These are phyloP conservation scores for Tinamus major DNA, from an alignment of 2,797 vertebrate species.

Conservation along the genomic window DNA sequence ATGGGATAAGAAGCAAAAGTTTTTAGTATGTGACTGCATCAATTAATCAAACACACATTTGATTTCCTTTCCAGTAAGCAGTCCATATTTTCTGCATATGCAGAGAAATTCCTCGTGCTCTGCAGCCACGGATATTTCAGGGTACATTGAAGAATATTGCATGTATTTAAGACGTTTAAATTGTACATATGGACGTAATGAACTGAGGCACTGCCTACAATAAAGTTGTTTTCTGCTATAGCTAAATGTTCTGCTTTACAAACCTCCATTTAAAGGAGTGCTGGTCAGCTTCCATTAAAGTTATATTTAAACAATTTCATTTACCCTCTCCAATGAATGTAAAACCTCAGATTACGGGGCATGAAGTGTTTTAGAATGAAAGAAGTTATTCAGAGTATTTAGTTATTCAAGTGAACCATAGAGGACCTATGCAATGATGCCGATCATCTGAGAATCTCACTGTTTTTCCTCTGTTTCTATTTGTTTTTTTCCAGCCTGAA, in stretches of 20 bases:
- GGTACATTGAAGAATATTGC: constrained; percentile 26
- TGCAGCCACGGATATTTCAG: constrained; percentile 4
- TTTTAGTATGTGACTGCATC: constrained; percentile 83
- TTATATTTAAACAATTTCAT: constrained; percentile 46
- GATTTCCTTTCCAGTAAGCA: constrained; percentile 81
- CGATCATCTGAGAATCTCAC: constrained; percentile 51
- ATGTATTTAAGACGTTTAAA: constrained; percentile 25
- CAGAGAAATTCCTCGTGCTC: constrained; percentile 52
- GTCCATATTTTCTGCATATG: constrained; percentile 69
- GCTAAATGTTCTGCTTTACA: constrained; percentile 18
- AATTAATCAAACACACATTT: constrained; percentile 80
- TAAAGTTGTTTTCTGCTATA: not conserved
- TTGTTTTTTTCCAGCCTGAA: constrained; percentile 54
- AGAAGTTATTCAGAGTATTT: constrained; percentile 51
- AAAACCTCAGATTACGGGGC: constrained; percentile 5
- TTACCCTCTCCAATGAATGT: not conserved
- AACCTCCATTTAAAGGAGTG: constrained; percentile 17
- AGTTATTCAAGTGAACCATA: constrained; percentile 22
- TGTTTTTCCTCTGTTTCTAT: constrained; percentile 30
- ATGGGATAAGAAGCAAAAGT: constrained; percentile 87
- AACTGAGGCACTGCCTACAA: not conserved
- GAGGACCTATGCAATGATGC: constrained; percentile 13
- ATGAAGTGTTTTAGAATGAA: not conserved
- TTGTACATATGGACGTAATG: not conserved
- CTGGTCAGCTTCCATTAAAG: constrained; percentile 11